Evolutionary conservation across 2,888 invertebrate species (phyloP), one percentile per base, ranked within the genome.

Genomic region (Parthenolecanium corni): DNA sequence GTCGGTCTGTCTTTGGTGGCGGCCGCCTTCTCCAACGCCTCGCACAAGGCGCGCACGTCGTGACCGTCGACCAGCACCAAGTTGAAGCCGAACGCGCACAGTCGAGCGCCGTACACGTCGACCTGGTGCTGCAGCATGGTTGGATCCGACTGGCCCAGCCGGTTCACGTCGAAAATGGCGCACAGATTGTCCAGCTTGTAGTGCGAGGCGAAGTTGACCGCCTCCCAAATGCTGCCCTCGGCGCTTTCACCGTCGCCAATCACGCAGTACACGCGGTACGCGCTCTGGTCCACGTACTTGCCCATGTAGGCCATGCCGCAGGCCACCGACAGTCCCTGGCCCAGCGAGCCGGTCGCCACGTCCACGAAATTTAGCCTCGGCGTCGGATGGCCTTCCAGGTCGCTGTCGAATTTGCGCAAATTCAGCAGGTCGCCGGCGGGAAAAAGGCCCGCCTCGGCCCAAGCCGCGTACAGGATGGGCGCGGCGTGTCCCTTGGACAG

Each of bases 281-380:
- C 84, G 38, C 94, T 85, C 70, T 89, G 87, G 74, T 90, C 89
- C 69, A 80, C 81, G 74, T 86, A 80, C 74, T 89, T 89, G 64
- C 97, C 98, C 57, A 94, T 91, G 73, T 95, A 97, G 1, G 98
- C 96, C 94, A 95, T 98, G 58, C 98, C 98, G 68, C 90, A 91
- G 52, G 93, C 95, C 67, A 91, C 88, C 54, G 95, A 89, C 51
- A 99, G 79, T 24, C 98, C 92, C 76, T 99, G 98, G 1, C 98
- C 98, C 69, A 99, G 78, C 0, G 97, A 97, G 20, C 97, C 98
- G 25, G 98, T 98, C 68, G 95, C 98, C 46, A 98, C 97, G 78
- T 98, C 98, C 68, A 98, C 83, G 74, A 99, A 99, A 76, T 86
- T 90, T 69, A 99, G 80, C 68, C 96, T 81, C 0, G 98, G 98